Evolutionary conservation across 2,113 vertebrate species (phyloP), one percentile per base, ranked within the genome.

Genomic region (Raja brachyura): DNA sequence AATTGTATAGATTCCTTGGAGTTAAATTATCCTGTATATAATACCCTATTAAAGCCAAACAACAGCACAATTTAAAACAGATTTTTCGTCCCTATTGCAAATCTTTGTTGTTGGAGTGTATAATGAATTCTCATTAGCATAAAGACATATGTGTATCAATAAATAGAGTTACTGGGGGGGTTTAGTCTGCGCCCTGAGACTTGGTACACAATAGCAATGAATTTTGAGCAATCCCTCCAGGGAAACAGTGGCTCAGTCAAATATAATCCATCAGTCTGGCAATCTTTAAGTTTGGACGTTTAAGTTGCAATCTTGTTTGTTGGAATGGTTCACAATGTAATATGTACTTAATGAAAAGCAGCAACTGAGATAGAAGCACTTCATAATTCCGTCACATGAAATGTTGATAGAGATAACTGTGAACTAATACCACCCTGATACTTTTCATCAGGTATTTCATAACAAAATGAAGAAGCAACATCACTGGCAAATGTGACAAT

Each of bases 221-320:
- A 88, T 88, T 88, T 88, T 88, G 59, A 88, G 83, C 59, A 31
- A 66, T 1, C 13, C 59, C 11, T 5, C 70, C 28, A 20, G 28
- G 59, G 59, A 61, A 63, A 88, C n/a, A 31, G 79, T 83, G 54
- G 28, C 28, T 88, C 83, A 66, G 56, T 88, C 59, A 88, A 88
- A 88, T 61, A 63, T 22, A 88, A 88, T 88, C 83, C 28, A 31
- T 88, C 59, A 63, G 83, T 88, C 83, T 88, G 83, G 83, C 83
- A 63, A 59, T 63, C 59, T 86, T 54, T 63, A 63, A 88, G 28
- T 88, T 88, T 63, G 83, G 61, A 63, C 63, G 83, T 88, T 63
- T 88, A 88, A 28, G 59, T 88, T 63, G 56, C 63, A 88, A 63
- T 25, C 33, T 66, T 92, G 16, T 1, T 54, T 92, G 16, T 73